Conservation (phyloP, 2,888 invertebrate genomes). For the Malachius bipustulatus region DNA sequence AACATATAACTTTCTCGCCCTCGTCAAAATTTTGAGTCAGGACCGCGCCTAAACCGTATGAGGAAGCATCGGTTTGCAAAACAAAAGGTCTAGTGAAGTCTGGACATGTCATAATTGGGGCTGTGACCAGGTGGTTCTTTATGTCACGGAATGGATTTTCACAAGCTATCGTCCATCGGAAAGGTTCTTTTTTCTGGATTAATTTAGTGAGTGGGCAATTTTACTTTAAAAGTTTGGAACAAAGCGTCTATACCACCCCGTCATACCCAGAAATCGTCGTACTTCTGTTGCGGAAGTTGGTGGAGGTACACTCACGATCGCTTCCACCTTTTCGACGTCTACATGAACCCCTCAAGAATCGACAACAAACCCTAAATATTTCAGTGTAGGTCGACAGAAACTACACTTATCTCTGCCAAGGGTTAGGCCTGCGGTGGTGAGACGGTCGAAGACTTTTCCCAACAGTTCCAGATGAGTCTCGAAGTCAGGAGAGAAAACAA, state of each 20-base stretch:
- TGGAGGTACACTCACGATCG: constrained; percentile 18
- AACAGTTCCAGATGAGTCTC: constrained; percentile 16
- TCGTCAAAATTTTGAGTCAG: constrained; percentile 9
- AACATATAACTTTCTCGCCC: constrained; percentile 11
- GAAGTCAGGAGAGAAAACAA: constrained; percentile 18
- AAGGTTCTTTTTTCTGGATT: too few relatives aligned
- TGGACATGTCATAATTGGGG: constrained; percentile 11
- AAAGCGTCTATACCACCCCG: constrained; percentile 25
- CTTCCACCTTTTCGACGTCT: constrained; percentile 18
- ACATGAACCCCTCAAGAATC: constrained; percentile 17
- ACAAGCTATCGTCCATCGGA: too few relatives aligned
- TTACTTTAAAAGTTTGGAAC: constrained; percentile 11
- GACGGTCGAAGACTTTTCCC: constrained; percentile 13
- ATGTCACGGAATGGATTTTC: constrained; percentile 7
- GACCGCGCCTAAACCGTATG: constrained; percentile 11
- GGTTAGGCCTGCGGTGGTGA: constrained; percentile 17
- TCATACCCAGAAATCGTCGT: constrained; percentile 23
- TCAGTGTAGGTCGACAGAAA: constrained; percentile 17
- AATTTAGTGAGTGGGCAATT: too few relatives aligned
- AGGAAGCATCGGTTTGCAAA: constrained; percentile 12
- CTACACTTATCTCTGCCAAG: constrained; percentile 21
- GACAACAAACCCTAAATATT: constrained; percentile 25
- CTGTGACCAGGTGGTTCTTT: constrained; percentile 7
- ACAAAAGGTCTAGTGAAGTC: constrained; percentile 10
- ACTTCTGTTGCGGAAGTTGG: constrained; percentile 20